These are phyloP conservation scores for Phoenicopterus ruber DNA, from an alignment of 2,113 vertebrate species.

Conservation along the genomic window DNA sequence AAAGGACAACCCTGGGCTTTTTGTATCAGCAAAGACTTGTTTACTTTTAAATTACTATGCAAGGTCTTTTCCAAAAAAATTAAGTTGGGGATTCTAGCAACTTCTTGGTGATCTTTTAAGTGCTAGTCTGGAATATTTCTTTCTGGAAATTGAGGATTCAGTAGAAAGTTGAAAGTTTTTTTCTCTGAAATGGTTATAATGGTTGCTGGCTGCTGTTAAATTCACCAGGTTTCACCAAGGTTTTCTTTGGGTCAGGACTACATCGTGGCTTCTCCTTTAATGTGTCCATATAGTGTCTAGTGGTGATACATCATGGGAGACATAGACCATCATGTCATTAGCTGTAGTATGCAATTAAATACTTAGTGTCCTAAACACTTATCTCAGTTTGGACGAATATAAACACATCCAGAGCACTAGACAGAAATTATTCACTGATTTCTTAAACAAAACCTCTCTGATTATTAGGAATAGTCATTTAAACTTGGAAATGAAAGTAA, in stretches of 20 bases:
- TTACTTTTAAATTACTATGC: not conserved
- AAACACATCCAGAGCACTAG: not conserved
- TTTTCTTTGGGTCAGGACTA: not conserved
- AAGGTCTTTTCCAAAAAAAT: not conserved
- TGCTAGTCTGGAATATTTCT: not conserved
- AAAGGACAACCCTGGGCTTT: not conserved
- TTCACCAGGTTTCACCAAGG: not conserved
- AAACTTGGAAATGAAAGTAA: not conserved
- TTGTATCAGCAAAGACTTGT: not conserved
- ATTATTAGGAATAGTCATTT: not conserved
- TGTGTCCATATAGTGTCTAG: not conserved
- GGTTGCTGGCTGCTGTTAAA: not conserved
- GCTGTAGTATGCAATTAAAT: not conserved
- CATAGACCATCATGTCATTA: not conserved
- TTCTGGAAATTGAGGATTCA: not conserved
- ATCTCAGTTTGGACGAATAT: not conserved
- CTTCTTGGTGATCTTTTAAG: not conserved
- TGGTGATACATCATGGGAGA: not conserved
- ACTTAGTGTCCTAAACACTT: not conserved
- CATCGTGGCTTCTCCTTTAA: not conserved
- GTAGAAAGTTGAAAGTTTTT: not conserved
- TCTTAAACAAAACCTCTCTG: not conserved
- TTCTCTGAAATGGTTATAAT: not conserved
- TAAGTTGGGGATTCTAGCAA: not conserved
- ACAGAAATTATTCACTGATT: not conserved